Evolutionary conservation across 2,113 vertebrate genomes (phyloP).

Genomic region (Trogon surrucura): DNA sequence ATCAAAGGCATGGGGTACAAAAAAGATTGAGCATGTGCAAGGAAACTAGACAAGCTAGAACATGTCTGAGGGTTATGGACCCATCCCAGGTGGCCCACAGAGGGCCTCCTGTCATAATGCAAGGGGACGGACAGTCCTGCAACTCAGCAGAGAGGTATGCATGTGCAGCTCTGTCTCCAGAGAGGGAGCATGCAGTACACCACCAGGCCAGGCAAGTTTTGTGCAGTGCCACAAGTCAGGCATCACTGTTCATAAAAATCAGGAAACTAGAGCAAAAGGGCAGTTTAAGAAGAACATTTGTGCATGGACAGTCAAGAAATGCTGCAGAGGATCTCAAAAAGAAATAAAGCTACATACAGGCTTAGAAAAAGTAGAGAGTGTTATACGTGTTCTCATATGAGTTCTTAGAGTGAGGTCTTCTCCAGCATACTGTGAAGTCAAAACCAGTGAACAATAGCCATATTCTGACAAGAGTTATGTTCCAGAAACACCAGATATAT

Average conservation of each 20-base stretch:
- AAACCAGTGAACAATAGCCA: neutral
- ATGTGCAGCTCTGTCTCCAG: neutral
- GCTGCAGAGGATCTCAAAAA: neutral
- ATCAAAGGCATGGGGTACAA: neutral
- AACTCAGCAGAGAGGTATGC: neutral
- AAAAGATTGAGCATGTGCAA: neutral
- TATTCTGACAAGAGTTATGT: neutral
- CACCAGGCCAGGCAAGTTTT: neutral
- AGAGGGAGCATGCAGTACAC: no score
- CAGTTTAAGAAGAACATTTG: neutral
- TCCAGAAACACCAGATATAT: neutral
- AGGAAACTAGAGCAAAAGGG: neutral
- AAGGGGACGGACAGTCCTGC: no score
- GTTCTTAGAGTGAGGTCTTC: neutral
- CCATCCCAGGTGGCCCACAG: neutral
- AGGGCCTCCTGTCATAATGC: fast-evolving
- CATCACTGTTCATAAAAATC: neutral
- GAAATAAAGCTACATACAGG: neutral
- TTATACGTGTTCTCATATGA: neutral
- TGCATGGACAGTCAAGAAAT: neutral
- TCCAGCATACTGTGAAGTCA: neutral
- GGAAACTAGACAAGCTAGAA: neutral
- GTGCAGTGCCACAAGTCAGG: neutral
- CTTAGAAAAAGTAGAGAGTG: neutral
- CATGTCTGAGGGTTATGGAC: neutral